These are phyloP conservation scores for Drymonia ruficornis DNA, from an alignment of 2,888 invertebrate species.

Conservation along the genomic window DNA sequence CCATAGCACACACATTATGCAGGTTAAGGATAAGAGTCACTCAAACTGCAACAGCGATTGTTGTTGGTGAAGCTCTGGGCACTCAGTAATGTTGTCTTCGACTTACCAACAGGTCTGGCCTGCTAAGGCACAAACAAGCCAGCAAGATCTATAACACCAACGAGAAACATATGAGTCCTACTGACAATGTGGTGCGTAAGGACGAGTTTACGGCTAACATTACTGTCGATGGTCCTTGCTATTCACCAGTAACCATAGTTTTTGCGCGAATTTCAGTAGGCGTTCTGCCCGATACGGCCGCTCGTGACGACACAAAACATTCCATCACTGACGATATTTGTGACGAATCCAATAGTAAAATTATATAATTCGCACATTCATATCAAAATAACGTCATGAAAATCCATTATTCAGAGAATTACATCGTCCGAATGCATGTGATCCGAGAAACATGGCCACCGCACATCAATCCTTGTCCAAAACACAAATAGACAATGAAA, in stretches of 20 bases:
- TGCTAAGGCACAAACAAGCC: slow-evolving; percentile 90
- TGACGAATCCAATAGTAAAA: slow-evolving; percentile 57
- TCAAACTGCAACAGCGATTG: slow-evolving; percentile 75
- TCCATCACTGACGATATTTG: slow-evolving; percentile 55
- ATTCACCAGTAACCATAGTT: slow-evolving; percentile 77
- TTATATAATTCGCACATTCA: slow-evolving; percentile 74
- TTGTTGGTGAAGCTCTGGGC: slow-evolving; percentile 74
- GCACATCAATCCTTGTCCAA: slow-evolving; percentile 67
- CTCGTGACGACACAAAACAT: slow-evolving; percentile 61
- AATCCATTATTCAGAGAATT: slow-evolving; percentile 65
- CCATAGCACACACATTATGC: slow-evolving; percentile 82
- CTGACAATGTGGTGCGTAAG: slow-evolving; percentile 76
- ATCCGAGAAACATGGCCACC: slow-evolving; percentile 83
- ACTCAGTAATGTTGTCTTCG: slow-evolving; percentile 71
- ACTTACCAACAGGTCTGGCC: slow-evolving; percentile 91
- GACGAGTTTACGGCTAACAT: slow-evolving; percentile 69
- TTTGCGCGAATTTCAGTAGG: slow-evolving; percentile 78
- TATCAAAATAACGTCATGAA: slow-evolving; percentile 63
- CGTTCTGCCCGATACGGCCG: slow-evolving; percentile 53
- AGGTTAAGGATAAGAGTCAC: slow-evolving; percentile 75
- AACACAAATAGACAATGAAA: slow-evolving; percentile 79
- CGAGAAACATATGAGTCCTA: slow-evolving; percentile 76
- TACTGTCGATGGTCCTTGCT: slow-evolving; percentile 81
- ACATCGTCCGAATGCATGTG: slow-evolving; percentile 77
- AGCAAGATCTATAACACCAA: slow-evolving; percentile 89